Base-by-base conservation (phyloP, 1,140 invertebrate species). In the Belonocnema kinseyi region DNA sequence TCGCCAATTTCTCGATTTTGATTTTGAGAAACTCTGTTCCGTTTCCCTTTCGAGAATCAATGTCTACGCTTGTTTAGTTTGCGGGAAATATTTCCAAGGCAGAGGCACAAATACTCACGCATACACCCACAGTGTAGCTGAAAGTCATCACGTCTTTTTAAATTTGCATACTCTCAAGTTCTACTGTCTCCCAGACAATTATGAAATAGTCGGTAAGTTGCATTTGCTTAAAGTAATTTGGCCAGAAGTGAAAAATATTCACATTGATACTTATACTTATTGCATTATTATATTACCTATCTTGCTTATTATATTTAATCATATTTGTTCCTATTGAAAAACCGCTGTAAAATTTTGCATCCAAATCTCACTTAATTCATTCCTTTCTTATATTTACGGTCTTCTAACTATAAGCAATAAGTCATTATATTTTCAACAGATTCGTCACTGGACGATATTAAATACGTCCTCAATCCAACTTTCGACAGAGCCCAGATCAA, bases 1-100 rank as follows among this genome's bases (percentile, higher is more conserved):
- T 91, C 93, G 98, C 72, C 97, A 98, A 88, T 95, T 99, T 81
- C 92, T 99, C 72, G 99, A 99, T 92, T 99, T 99, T 94, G 99
- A 99, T 93, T 99, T 99, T 94, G 99, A 99, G 90, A 99, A 99
- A 90, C 91, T 99, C 5, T 99, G 99, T 90, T 99, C 98, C 1
- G 96, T 99, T 21, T 99, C 98, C 4, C 90, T 99, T 56, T 99
- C 98, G 0, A 95, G 99, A 87, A 98, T 99, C 74, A 99, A 99
- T 93, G 98, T 99, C 26, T 99, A 99, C 91, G 99, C 98, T n/a
- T 99, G 99, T 90, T 93, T 99, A 50, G 98, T 99, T 3, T 99
- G 99, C 92, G 99, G 99, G 21, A 99, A 99, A 92, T 99, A 99
- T 90, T 99, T 99, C 88, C 99, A 95, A 96, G 98, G 98, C 0